phyloP scores from a whole-genome alignment of 2,797 vertebrate genomes.

The Oryzias dopingdopingensis region DNA sequence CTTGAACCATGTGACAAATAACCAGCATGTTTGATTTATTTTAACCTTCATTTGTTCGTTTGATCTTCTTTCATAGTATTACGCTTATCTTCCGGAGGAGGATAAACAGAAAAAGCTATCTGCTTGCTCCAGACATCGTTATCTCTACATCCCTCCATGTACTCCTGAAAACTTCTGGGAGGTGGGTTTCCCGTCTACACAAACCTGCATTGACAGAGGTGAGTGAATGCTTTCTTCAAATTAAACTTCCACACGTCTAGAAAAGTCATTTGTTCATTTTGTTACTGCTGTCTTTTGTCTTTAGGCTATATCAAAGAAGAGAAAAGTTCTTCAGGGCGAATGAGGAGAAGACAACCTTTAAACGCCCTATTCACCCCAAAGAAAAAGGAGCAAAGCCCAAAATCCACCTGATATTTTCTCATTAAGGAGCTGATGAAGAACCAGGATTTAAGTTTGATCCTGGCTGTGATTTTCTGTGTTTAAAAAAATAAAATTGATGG shows the following conservation, averaged over 20 bases:
- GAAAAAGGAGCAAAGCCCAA: constrained; percentile 78
- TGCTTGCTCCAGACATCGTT: constrained; percentile 91
- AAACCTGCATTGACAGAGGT: constrained; percentile 93
- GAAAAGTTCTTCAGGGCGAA: constrained; percentile 78
- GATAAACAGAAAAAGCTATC: constrained; percentile 88
- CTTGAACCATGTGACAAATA: too few species aligned
- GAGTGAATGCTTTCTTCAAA: too few species aligned
- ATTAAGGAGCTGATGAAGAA: background rate
- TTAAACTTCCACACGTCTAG: too few species aligned
- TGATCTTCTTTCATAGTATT: constrained; percentile 80
- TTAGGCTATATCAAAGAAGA: constrained; percentile 93
- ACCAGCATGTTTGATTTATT: too few species aligned
- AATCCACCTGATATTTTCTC: background rate
- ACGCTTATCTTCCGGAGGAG: constrained; percentile 87
- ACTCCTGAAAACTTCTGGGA: constrained; percentile 99
- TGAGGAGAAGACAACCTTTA: constrained; percentile 86
- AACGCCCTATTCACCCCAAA: constrained; percentile 89
- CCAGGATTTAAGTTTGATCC: too few species aligned
- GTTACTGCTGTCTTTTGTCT: background rate
- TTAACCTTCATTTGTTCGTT: too few species aligned
- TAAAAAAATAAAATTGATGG: background rate
- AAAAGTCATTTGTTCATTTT: too few species aligned
- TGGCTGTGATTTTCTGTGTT: background rate
- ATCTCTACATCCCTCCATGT: constrained; percentile 86
- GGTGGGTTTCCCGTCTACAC: constrained; percentile 96